Base-by-base conservation (phyloP, 2,888 invertebrate genomes). In the Trichopoda pennipes region DNA sequence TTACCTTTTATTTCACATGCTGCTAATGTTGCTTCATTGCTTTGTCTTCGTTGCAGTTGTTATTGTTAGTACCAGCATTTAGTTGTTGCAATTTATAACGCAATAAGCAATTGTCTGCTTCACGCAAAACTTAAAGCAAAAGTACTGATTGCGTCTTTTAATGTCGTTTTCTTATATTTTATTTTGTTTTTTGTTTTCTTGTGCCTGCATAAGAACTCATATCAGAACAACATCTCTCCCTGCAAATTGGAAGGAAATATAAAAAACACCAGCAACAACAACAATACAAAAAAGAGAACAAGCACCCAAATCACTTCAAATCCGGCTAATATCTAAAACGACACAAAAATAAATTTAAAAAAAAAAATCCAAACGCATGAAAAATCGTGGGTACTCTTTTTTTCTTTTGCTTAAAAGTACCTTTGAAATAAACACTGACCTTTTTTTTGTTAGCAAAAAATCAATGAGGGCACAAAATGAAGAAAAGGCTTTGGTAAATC, bases 101-200 rank as follows among this genome's bases (percentile, higher is more conserved):
- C 82, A 82, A 72, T 75, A 79, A 78, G 79, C 81, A 82, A 82
- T 82, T 82, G 82, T 82, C 81, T 79, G 79, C 70, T 76, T 82
- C 75, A 82, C 82, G 82, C 82, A 79, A 82, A 79, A 63, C 75
- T 75, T 61, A 21, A 81, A 66, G 60, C 61, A 55, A 68, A 28
- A 44, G 17, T 17, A 68, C 88, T 88, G 88, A 89, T 89, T 89
- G 88, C 87, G 87, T 87, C 88, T 89, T 89, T 89, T 88, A 88
- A 87, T 86, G 87, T 87, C 88, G 86, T 87, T 87, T 87, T 87
- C 86, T 3, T 35, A 10, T 35, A 35, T 87, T 87, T 87, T 86
- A 12, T 38, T 38, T 38, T 1, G 1, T 12, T 86, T 85, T 0
- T 66, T 38, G 49, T 35, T 21, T 74, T 55, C 17, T 73, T 14